A percentile compares a stretch with the other conserved stretches of the same genome.
These are phyloP conservation scores for Epinotia ramella DNA, from an alignment of 2,888 invertebrate species.

Conservation along the genomic window DNA sequence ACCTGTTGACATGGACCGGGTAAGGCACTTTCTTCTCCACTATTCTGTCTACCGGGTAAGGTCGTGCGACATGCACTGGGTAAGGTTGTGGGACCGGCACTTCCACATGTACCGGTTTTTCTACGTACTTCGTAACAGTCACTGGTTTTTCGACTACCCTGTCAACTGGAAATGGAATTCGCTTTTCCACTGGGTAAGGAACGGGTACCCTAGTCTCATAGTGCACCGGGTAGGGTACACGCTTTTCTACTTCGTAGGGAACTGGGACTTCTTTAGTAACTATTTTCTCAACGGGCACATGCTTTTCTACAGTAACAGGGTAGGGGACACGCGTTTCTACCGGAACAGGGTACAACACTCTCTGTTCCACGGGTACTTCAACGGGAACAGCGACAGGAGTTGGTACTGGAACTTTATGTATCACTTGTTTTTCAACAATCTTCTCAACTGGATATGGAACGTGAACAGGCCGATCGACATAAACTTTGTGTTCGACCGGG, in stretches of 20 bases:
- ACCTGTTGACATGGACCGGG: slow-evolving; percentile 74
- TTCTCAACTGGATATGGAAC: slow-evolving; percentile 82
- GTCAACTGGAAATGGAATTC: slow-evolving; percentile 74
- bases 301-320: slow-evolving; percentile 77
- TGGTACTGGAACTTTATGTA: slow-evolving; percentile 73
- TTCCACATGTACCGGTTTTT: slow-evolving; percentile 75
- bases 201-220: slow-evolving; percentile 79
- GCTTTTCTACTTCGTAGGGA: slow-evolving; percentile 82
- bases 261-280: slow-evolving; percentile 78
- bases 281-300: slow-evolving; percentile 66
- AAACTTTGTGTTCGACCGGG: slow-evolving; percentile 81
- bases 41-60: slow-evolving; percentile 82
- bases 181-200: slow-evolving; percentile 78
- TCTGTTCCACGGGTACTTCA: slow-evolving; percentile 70
- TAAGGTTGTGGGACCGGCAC: slow-evolving; percentile 74
- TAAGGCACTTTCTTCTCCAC: slow-evolving; percentile 80
- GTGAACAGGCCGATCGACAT: slow-evolving; percentile 80
- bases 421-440: slow-evolving; percentile 79
- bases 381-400: slow-evolving; percentile 76
- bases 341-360: slow-evolving; percentile 69
- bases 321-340: slow-evolving; percentile 76
- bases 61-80: slow-evolving; percentile 71
- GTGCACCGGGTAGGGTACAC: slow-evolving; percentile 75
- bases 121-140: slow-evolving; percentile 76
- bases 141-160: slow-evolving; percentile 85